phyloP scores from a whole-genome alignment of 1,140 invertebrate species.

The Andrena cerasifolii region DNA sequence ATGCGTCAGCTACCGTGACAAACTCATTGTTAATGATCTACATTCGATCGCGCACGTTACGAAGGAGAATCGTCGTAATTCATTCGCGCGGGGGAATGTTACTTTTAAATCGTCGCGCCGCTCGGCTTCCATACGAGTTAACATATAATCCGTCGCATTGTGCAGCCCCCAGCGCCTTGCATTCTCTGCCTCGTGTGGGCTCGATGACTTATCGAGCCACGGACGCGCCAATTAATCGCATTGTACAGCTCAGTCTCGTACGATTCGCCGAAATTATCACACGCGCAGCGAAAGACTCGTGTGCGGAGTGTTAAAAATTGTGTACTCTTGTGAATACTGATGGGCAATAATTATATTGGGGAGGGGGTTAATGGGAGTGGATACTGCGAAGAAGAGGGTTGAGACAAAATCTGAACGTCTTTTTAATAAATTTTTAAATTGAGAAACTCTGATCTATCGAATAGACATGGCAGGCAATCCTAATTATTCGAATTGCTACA shows the following conservation, averaged over 20 bases:
- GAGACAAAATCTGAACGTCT: too few species aligned
- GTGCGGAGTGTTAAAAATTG: neutral
- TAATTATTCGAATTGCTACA: too few species aligned
- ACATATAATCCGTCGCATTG: slow-evolving; percentile 19
- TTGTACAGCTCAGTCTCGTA: slow-evolving; percentile 23
- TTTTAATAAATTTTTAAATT: too few species aligned
- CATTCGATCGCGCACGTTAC: neutral
- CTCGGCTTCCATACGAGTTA: slow-evolving; percentile 3
- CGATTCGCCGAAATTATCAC: slow-evolving; percentile 23
- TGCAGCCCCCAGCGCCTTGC: neutral
- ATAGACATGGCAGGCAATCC: too few species aligned
- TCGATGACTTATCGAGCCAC: slow-evolving; percentile 28
- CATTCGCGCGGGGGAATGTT: neutral
- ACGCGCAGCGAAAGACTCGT: neutral
- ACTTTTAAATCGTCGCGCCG: slow-evolving; percentile 9
- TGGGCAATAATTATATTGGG: too few species aligned
- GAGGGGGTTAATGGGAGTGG: too few species aligned
- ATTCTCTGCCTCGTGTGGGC: slow-evolving; percentile 14
- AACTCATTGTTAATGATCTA: slow-evolving; percentile 21
- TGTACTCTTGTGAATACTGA: too few species aligned
- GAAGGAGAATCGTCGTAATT: slow-evolving; percentile 7
- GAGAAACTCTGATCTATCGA: too few species aligned
- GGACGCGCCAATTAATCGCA: slow-evolving; percentile 41
- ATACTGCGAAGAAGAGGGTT: too few species aligned
- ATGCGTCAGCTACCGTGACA: neutral